Evolutionary conservation across 2,797 vertebrate species (phyloP), one percentile per base, ranked within the genome.

Genomic region (Rhinogobio ventralis): DNA sequence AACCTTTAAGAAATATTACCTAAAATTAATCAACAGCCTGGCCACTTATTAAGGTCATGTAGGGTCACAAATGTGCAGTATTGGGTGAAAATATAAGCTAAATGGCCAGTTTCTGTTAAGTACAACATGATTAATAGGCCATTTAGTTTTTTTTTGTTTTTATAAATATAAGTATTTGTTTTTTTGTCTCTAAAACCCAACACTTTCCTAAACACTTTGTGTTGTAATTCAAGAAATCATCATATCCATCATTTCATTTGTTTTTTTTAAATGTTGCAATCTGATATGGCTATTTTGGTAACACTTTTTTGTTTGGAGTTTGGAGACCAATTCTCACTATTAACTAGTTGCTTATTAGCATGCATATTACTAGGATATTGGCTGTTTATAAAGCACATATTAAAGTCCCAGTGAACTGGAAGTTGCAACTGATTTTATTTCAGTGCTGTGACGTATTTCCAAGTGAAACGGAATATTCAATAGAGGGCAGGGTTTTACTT

Each of bases 51-150:
- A 17, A 11, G 7, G 8, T 19, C 1, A 5, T 62, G n/a, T 7
- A 45, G 15, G 75, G 75, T 62, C 75, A 7, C 75, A 77, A 77
- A 60, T 62, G 39, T 28, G 53, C 36, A 7, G 36, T 62, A 77
- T 62, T 45, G 36, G 53, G 23, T 60, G 33, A 20, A 28, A 36
- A 28, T 36, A 77, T n/a, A 60, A 7, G 5, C n/a, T 60, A 42
- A 62, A 77, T 60, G 8, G 7, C 53, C 42, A 25, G 4, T 53
- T 74, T 53, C 28, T 51, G 5, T 55, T 5, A 36, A 75, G 30
- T n/a, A 57, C 30, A 57, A 17, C 30, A 39, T 15, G 53, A 23
- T 42, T 28, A n/a, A 76, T 36, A 76, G 33, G 72, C 49, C 30
- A 7, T 15, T 55, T 75, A 0, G 2, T 4, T 39, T 36, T 75